Base-by-base conservation (phyloP, 1,140 invertebrate genomes). In the Dryas iulia region DNA sequence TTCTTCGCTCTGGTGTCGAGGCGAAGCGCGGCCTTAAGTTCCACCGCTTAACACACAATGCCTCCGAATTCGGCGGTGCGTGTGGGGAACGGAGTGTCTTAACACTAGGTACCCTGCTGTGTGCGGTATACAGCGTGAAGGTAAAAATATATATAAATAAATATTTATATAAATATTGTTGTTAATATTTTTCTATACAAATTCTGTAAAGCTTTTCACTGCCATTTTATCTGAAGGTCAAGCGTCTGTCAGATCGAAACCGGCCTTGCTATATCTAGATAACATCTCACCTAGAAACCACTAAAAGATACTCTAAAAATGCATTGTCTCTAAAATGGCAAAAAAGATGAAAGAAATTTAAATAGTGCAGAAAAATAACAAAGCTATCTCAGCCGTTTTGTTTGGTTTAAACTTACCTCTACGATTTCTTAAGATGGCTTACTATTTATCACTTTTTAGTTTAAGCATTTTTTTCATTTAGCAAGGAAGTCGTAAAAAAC, bases 271-370 rank as follows among this genome's bases (percentile, higher is more conserved):
- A 47, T 47, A 47, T 47, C 14, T 47, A 47, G 39, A 60, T n/a
- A 39, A 60, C 33, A 23, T 47, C 39, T 60, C 12, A 14, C 58
- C 39, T 60, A 30, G 30, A 59, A 59, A 59, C 31, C 57, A 31
- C 58, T 59, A 59, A 35, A 59, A 35, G 31, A 11, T 35, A 59
- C 58, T 35, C 58, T 24, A 23, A 47, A 47, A 35, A n/a, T 11
- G 30, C 18, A 24, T 59, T 59, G 30, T 59, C 57, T 59, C 18
- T 21, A 47, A 47, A 47, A 35, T 35, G 33, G n/a, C n/a, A n/a
- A 21, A 21, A 47, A 47, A 47, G 7, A 47, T 47, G 18, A 47
- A 47, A 21, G 2, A 21, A 47, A 39, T n/a, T 4, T 47, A 47
- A 47, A 18, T 47, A 2, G 3, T 47, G 18, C 39, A 18, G n/a